phyloP scores from a whole-genome alignment of 2,113 vertebrate genomes.

The Carassius gibelio region DNA sequence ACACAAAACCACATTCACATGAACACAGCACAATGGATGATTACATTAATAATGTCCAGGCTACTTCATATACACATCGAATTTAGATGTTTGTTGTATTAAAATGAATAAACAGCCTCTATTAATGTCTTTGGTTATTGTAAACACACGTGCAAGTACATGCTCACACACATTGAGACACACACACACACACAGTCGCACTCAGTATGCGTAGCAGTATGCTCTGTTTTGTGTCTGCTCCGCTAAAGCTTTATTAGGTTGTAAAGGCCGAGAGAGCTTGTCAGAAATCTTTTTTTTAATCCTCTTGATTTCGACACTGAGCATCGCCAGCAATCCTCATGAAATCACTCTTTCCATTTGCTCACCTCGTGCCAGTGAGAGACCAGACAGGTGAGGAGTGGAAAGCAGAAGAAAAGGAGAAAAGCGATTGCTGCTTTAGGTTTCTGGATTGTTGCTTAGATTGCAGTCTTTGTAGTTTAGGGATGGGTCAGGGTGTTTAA shows the following conservation, averaged over 20 bases:
- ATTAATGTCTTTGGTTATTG: not conserved
- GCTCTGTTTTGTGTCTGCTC: conserved; percentile 26
- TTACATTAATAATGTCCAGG: not conserved
- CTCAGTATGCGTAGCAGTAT: not conserved
- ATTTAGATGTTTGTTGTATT: not conserved
- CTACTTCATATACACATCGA: not conserved
- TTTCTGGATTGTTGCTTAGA: not conserved
- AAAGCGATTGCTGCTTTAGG: not conserved
- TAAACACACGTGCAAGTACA: conserved; percentile 31
- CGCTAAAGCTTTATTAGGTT: conserved; percentile 62
- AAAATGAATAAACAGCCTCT: not conserved
- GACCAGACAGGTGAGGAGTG: not conserved
- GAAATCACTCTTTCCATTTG: conserved; percentile 73
- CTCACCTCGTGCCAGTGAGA: conserved; percentile 62
- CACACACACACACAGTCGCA: not conserved
- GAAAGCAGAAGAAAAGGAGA: not conserved
- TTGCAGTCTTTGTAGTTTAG: not conserved
- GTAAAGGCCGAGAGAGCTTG: conserved; percentile 63
- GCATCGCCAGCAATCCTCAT: conserved; percentile 58
- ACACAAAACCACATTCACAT: conserved; percentile 1
- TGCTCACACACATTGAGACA: conserved; percentile 9
- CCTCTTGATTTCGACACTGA: conserved; percentile 63
- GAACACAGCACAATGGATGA: conserved; percentile 33
- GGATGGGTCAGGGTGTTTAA: no score
- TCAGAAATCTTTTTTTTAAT: conserved; percentile 66